phyloP scores from a whole-genome alignment of 1,140 invertebrate genomes.

The Hermetia illucens region DNA sequence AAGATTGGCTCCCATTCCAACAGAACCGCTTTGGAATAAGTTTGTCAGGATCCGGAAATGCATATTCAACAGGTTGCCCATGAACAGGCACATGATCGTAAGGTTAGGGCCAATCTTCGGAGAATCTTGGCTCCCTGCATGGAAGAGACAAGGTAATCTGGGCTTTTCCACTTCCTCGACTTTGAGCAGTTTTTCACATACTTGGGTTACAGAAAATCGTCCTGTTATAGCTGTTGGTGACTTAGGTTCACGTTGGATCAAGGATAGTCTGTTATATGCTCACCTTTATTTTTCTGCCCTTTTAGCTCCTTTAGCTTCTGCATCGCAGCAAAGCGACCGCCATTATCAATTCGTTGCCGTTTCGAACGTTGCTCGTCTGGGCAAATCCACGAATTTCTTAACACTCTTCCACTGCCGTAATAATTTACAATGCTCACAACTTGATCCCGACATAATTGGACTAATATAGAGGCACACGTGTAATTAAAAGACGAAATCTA shows the following conservation, averaged over 20 bases:
- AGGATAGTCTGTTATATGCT: constrained; percentile 35
- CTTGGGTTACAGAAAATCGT: constrained; percentile 27
- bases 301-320: constrained; percentile 65
- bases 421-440: too few species aligned
- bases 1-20: constrained; percentile 24
- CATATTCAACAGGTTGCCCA: constrained; percentile 8
- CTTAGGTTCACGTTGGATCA: constrained; percentile 29
- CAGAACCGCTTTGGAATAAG: constrained; percentile 28
- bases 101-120: constrained; percentile 51
- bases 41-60: constrained; percentile 25
- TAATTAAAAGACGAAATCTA: not conserved
- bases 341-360: constrained; percentile 50
- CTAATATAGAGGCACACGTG: too few species aligned
- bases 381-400: too few species aligned
- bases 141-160: constrained; percentile 26
- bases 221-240: constrained; percentile 32
- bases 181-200: constrained; percentile 15
- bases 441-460: too few species aligned
- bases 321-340: constrained; percentile 55
- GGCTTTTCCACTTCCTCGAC: constrained; percentile 19
- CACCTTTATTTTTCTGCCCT: constrained; percentile 69
- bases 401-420: too few species aligned
- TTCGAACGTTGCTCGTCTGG: constrained; percentile 34
- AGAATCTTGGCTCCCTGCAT: constrained; percentile 45
- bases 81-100: constrained; percentile 25